Base-by-base conservation (phyloP, 2,113 vertebrate genomes). In the Mesembrinibis cayennensis region DNA sequence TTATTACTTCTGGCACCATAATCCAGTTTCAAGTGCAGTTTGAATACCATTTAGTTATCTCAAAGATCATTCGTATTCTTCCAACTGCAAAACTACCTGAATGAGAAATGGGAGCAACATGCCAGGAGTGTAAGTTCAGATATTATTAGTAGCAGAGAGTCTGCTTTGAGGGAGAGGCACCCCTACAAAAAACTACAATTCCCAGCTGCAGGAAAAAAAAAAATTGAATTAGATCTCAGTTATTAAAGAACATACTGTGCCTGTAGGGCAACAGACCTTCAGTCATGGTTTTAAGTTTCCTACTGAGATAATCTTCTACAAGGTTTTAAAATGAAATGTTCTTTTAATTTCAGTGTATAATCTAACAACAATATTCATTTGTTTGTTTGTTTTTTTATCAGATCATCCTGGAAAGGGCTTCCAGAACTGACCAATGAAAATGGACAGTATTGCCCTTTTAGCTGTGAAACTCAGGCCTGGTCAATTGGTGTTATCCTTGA, bases 391-490 rank as follows among this genome's bases (percentile, higher is more conserved):
- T 42, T 42, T 42, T 42, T 42, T 42, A 79, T 62, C 82, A 99
- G 99, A 96, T 99, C 99, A 36, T 98, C 98, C 9, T 99, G 99
- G 99, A 99, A 99, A 96, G 99, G 99, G 62, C 99, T 99, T 79
- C 99, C 99, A 36, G 99, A 99, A 93, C 98, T 99, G 94, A 99
- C 99, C 94, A 99, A 99, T 97, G 99, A 99, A 93, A 99, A 99
- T 17, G 99, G 99, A 71, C 99, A 99, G 53, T 98, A 98, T 96
- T 99, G 99, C 69, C 98, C 99, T 9, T 99, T 99, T 94, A 99
- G 99, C 98, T 99, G 99, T 97, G 99, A 99, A 98, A 99, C 99
- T 29, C 99, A 99, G 97, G 99, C 99, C 78, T 99, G 99, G 99
- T 99, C 99, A 2, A 96, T 99, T 82, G 98, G 99, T 92, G 97